Evolutionary conservation across 2,888 invertebrate genomes (phyloP).

Genomic region (Resseliella maxima): DNA sequence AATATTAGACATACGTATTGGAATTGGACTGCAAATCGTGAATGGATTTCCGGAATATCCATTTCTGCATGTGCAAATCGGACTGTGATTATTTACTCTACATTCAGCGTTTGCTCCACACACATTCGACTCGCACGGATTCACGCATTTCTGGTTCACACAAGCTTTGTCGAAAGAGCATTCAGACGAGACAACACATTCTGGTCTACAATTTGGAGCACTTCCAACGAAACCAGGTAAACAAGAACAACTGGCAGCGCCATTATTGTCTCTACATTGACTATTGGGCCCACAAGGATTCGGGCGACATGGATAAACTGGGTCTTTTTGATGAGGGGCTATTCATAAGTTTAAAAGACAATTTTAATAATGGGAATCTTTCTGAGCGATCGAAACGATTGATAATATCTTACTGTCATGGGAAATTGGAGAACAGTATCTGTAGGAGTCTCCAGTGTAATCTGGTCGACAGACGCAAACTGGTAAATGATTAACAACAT

Average conservation of each 20-base stretch:
- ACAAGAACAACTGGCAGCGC: slow-evolving; percentile 81
- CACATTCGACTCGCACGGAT: slow-evolving; percentile 78
- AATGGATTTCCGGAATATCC: slow-evolving; percentile 71
- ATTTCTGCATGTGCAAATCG: slow-evolving; percentile 74
- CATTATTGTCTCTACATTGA: slow-evolving; percentile 71
- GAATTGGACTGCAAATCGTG: slow-evolving; percentile 56
- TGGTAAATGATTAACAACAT: slow-evolving; percentile 78
- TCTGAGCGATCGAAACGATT: too few species aligned
- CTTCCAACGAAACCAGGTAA: slow-evolving; percentile 77
- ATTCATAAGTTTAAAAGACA: too few species aligned
- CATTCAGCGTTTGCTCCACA: slow-evolving; percentile 77
- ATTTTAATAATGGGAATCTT: too few species aligned
- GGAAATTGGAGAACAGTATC: slow-evolving; percentile 70
- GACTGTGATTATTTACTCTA: slow-evolving; percentile 75
- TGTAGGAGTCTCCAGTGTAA: slow-evolving; percentile 82
- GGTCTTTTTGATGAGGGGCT: too few species aligned
- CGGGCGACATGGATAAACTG: too few species aligned
- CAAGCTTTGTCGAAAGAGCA: slow-evolving; percentile 74
- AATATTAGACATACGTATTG: background rate
- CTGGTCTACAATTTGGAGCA: slow-evolving; percentile 76
- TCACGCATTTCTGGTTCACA: slow-evolving; percentile 76
- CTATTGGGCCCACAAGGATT: background rate
- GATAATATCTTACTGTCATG: too few species aligned
- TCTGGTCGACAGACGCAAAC: slow-evolving; percentile 77
- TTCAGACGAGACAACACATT: slow-evolving; percentile 76